Percentiles rank a stretch among this genome's conserved stretches.
phyloP scores from a whole-genome alignment of 2,113 vertebrate species.

The Tupaia tana region DNA sequence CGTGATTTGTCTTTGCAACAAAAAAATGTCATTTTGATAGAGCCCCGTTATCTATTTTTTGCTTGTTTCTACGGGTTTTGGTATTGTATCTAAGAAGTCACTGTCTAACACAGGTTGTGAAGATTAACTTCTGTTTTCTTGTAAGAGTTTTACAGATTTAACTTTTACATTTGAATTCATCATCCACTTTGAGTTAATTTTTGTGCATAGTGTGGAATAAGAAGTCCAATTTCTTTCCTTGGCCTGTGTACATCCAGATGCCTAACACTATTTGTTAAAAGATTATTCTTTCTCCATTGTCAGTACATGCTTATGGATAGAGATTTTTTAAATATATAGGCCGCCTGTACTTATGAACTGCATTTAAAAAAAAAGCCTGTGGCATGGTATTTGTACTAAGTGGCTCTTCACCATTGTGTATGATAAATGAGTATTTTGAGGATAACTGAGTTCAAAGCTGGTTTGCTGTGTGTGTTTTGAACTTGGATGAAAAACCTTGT shows the following conservation, averaged over 20 bases:
- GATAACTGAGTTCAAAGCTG: constrained; percentile 11
- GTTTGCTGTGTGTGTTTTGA: neutral
- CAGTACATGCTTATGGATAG: neutral
- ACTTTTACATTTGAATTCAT: neutral
- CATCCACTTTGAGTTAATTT: constrained; percentile 20
- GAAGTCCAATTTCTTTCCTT: neutral
- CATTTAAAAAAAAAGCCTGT: neutral
- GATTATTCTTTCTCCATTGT: neutral
- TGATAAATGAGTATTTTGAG: neutral
- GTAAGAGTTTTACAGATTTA: neutral
- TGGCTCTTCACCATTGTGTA: neutral
- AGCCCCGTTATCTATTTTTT: constrained; percentile 12
- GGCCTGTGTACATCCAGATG: neutral
- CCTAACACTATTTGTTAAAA: neutral
- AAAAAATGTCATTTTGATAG: neutral
- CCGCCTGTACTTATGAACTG: neutral
- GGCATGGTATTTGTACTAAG: neutral
- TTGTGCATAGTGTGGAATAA: neutral
- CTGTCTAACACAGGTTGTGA: neutral
- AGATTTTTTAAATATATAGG: neutral
- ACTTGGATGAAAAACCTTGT: neutral
- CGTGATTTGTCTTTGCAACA: neutral
- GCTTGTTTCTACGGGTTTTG: neutral
- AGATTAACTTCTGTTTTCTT: neutral
- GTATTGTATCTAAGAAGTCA: neutral